phyloP scores from a whole-genome alignment of 2,797 vertebrate genomes.

The Chelmon rostratus region DNA sequence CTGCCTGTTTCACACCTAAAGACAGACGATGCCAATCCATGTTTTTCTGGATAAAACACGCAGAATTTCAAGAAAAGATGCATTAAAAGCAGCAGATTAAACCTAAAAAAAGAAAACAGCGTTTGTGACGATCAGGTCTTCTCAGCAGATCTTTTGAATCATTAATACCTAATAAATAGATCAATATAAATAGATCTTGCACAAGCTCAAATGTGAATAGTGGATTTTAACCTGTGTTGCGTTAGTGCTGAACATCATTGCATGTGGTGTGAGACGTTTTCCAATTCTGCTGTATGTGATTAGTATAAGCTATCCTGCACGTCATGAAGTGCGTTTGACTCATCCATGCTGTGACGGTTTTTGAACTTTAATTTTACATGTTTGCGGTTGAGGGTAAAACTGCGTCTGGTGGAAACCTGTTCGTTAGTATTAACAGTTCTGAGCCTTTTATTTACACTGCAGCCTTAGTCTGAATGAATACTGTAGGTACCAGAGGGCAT shows the following conservation, averaged over 20 bases:
- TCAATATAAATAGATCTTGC: background rate
- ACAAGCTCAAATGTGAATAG: conserved; percentile 50
- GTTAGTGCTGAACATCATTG: conserved; percentile 6
- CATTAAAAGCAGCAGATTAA: background rate
- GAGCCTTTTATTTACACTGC: conserved; percentile 28
- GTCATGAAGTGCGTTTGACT: conserved; percentile 1
- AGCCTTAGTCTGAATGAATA: conserved; percentile 36
- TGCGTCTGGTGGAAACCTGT: background rate
- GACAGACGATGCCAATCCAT: background rate
- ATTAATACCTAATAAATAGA: background rate
- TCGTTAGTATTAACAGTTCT: background rate
- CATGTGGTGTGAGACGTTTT: conserved; percentile 26
- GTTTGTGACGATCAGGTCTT: conserved; percentile 10
- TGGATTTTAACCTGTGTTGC: conserved; percentile 24
- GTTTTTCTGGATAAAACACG: background rate
- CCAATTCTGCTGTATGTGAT: background rate
- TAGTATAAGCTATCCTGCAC: background rate
- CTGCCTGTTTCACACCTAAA: background rate
- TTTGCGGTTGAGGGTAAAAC: conserved; percentile 5
- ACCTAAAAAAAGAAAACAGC: background rate
- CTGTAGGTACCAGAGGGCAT: background rate
- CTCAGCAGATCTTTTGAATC: conserved; percentile 5
- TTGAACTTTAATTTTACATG: background rate
- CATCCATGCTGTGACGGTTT: conserved; percentile 28
- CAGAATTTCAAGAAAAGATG: background rate